Evolutionary conservation across 2,797 vertebrate genomes (phyloP), one percentile per base, ranked within the genome.

Genomic region (Hydrolagus colliei): DNA sequence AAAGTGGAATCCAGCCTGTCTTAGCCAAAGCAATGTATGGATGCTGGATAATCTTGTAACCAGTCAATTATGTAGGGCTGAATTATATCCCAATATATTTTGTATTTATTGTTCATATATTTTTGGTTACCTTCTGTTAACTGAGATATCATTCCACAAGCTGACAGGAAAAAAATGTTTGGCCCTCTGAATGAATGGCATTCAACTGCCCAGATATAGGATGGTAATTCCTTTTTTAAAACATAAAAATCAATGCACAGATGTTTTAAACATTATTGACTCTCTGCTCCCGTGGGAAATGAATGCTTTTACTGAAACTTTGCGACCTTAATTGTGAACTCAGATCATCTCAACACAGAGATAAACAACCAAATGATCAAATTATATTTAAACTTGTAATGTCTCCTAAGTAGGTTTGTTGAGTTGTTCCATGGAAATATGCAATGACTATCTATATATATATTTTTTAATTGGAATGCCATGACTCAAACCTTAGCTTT

Each of bases 161-260:
- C 87, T 88, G 91, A 90, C 91, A 90, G 89, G 90, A 88, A 87
- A 89, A 77, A 67, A 0, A 88, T 89, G 89, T 88, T 90, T 88
- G 90, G 88, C 88, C 88, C 87, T 87, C 89, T 90, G 86, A 88
- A 18, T 87, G 91, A 89, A 90, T 88, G 41, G 88, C 86, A 89
- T 84, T 88, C 62, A 86, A 0, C 87, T 88, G 88, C 88, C 88
- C 13, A 11, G 91, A 35, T 88, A 88, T 67, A 0, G 85, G 90
- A 90, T 91, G 90, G 86, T 12, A 0, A 88, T 88, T 89, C 89
- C 89, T 87, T 88, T 90, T 91, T 91, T 93, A 90, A 91, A 90
- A 89, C 89, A 88, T 90, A 89, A 91, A 93, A 92, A 96, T 97
- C 96, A 91, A 95, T 96, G 92, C 84, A 80, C 41, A 35, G 92